Evolutionary conservation across 1,140 invertebrate species (phyloP), one percentile per base, ranked within the genome.

Genomic region (Drosophila nasuta): DNA sequence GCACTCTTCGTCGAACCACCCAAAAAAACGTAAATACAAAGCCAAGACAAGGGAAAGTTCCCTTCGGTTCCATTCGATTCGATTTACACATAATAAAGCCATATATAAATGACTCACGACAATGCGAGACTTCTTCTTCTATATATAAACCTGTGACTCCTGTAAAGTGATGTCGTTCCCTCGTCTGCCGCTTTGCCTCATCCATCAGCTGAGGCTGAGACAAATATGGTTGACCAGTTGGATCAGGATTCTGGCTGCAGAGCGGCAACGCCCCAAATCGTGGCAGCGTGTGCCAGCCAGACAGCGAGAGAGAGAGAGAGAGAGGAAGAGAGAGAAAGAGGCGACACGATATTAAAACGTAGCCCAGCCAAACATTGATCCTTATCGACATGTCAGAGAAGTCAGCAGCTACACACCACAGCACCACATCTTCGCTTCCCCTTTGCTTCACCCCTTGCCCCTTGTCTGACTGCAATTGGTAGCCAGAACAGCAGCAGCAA

Each of bases 331-430:
- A 6, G 41, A 48, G 30, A 20, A n/a, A 15, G 60, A 3, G 17
- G 15, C 6, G 30, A 75, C 46, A 74, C 63, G 57, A 87, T 89
- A 85, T 85, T 85, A 74, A 89, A 89, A 89, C 73, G 81, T 89
- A 85, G 81, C 69, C 48, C 63, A 74, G 66, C 81, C 60, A 60
- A 89, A 89, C 85, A 89, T 89, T 89, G 86, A 89, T 89, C 86
- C 86, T 89, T 89, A 89, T 89, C 85, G 85, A 89, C 81, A 70
- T 74, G 75, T 78, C 71, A 68, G 60, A 62, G 65, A 69, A 72
- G 54, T 68, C 51, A 60, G 71, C 57, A 62, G 49, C 71, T 59
- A 48, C 60, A 51, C 17, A 54, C 51, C 30, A 48, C 33, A 17
- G 17, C 17, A 17, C 17, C 13, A 10, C 49, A 59, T 33, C 51